Percentiles rank a stretch among this genome's conserved stretches.
phyloP scores from a whole-genome alignment of 2,113 vertebrate genomes.

The Sylvilagus bachmani region DNA sequence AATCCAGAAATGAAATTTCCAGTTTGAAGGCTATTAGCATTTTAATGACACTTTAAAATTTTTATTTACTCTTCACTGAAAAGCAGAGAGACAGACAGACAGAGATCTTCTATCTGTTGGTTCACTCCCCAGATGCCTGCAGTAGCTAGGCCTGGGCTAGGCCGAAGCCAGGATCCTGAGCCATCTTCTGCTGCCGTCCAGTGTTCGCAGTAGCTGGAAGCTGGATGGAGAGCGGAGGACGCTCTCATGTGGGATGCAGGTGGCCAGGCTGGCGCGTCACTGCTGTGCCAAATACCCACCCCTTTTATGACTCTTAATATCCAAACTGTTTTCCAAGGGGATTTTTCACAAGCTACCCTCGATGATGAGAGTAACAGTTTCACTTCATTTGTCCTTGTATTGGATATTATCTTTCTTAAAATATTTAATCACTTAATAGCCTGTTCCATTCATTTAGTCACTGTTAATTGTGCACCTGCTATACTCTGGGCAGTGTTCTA shows the following conservation, averaged over 20 bases:
- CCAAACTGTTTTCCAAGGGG: constrained; percentile 4
- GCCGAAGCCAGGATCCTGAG: too few relatives aligned
- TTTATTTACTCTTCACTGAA: neutral
- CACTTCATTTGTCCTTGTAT: neutral
- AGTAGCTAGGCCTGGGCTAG: too few relatives aligned
- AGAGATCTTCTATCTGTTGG: too few relatives aligned
- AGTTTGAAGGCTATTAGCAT: constrained; percentile 35
- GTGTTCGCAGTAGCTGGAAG: too few relatives aligned
- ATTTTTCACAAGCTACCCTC: neutral
- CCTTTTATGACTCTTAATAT: neutral
- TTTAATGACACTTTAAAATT: neutral
- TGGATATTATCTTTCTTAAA: constrained; percentile 43
- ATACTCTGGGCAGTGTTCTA: constrained; percentile 27
- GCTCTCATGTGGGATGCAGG: too few relatives aligned
- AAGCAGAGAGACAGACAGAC: too few relatives aligned
- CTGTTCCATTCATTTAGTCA: constrained; percentile 2
- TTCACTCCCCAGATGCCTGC: too few relatives aligned
- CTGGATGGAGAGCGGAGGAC: too few relatives aligned
- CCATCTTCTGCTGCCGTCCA: too few relatives aligned
- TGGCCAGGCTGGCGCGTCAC: too few relatives aligned
- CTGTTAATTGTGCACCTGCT: constrained; percentile 14
- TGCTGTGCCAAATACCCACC: too few relatives aligned
- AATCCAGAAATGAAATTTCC: constrained; percentile 21
- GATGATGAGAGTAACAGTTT: constrained; percentile 20
- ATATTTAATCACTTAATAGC: neutral